phyloP scores from a whole-genome alignment of 2,888 invertebrate species.

The Limnephilus auricula region DNA sequence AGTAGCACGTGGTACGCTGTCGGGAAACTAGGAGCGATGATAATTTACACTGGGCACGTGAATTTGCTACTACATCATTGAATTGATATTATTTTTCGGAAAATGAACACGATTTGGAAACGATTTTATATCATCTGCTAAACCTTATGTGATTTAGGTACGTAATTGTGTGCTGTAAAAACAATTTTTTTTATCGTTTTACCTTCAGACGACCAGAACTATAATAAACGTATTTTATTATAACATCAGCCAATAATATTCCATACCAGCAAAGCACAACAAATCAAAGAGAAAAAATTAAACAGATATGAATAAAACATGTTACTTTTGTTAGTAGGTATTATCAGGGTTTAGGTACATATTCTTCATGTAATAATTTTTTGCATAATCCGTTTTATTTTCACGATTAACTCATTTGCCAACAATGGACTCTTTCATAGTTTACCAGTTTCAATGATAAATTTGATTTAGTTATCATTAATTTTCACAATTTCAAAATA shows the following conservation, averaged over 20 bases:
- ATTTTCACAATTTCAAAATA: neutral
- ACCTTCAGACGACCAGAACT: too few species aligned
- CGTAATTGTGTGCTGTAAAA: neutral
- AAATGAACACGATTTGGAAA: neutral
- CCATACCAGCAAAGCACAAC: too few species aligned
- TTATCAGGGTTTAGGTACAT: too few species aligned
- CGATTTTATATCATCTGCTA: neutral
- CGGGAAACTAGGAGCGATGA: conserved; percentile 57
- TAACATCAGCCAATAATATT: neutral
- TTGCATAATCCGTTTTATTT: too few species aligned
- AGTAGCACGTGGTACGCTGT: conserved; percentile 58
- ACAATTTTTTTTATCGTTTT: neutral
- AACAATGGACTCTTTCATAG: neutral
- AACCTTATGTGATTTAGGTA: neutral
- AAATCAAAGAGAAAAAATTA: too few species aligned
- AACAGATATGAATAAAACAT: too few species aligned
- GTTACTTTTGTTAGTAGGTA: too few species aligned
- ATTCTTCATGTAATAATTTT: too few species aligned
- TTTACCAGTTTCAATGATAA: neutral
- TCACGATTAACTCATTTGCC: too few species aligned
- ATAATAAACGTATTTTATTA: neutral
- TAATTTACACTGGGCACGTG: conserved; percentile 61
- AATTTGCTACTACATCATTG: neutral
- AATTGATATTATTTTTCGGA: conserved; percentile 15
- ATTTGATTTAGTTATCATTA: neutral